Evolutionary conservation across 2,113 vertebrate genomes (phyloP).

Genomic region (Trinectes maculatus): DNA sequence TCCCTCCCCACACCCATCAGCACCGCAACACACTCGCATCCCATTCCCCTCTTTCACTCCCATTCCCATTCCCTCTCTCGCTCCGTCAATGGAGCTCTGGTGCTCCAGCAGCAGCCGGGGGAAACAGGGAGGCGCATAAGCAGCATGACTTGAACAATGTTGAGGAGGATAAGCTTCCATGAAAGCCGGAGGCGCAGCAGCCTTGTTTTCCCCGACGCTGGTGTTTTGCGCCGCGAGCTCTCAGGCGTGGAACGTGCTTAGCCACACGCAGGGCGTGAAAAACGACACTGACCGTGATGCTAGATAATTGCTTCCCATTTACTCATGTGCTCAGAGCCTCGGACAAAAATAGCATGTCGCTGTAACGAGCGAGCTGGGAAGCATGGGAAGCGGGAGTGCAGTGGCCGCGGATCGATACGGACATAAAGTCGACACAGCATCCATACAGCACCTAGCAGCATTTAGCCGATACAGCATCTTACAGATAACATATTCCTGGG

Average conservation of each 20-base stretch:
- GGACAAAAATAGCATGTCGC: conserved; percentile 83
- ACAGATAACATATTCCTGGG: conserved; percentile 9
- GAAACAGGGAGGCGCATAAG: conserved; percentile 60
- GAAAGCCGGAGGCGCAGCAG: conserved; percentile 67
- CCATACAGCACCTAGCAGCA: conserved; percentile 43
- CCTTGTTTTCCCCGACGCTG: conserved; percentile 61
- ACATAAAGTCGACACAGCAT: conserved; percentile 54
- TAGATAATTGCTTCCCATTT: conserved; percentile 85
- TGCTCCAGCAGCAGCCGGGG: conserved; percentile 67
- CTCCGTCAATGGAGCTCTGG: conserved; percentile 63
- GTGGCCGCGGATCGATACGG: conserved; percentile 69
- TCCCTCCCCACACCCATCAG: conserved; percentile 79
- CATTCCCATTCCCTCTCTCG: conserved; percentile 60
- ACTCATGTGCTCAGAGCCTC: conserved; percentile 68
- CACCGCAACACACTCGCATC: conserved; percentile 77
- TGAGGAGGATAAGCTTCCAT: conserved; percentile 66
- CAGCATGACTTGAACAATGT: conserved; percentile 64
- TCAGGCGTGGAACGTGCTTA: conserved; percentile 72
- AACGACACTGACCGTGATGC: conserved; percentile 80
- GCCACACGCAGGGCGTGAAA: conserved; percentile 76
- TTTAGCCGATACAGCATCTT: conserved; percentile 27
- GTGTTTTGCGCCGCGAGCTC: conserved; percentile 63
- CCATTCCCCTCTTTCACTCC: conserved; percentile 60
- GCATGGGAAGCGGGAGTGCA: conserved; percentile 73
- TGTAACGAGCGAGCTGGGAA: conserved; percentile 71